A percentile compares a stretch with the other conserved stretches of the same genome.
Conservation (phyloP, 2,113 vertebrate species). For the Ranitomeya variabilis region DNA sequence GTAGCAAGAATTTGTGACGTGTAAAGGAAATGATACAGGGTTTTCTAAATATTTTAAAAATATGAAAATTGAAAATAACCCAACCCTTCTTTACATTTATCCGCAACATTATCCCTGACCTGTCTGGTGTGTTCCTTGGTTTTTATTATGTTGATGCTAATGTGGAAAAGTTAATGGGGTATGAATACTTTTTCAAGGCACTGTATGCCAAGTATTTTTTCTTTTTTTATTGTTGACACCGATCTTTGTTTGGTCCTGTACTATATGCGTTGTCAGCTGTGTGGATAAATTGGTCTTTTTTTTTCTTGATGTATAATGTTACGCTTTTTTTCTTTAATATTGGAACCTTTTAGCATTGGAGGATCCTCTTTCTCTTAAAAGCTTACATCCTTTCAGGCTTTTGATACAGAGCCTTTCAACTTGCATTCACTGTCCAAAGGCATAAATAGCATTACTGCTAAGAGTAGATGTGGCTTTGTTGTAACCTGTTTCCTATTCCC, state of each 20-base stretch:
- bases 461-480: constrained; percentile 44
- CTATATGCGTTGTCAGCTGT: constrained; percentile 13
- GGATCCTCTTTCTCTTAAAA: constrained; percentile 55
- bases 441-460: constrained; percentile 50
- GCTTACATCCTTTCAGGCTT: constrained; percentile 50
- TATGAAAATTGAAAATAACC: no score
- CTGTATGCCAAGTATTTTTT: neutral
- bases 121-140: no score
- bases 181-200: no score
- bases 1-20: no score
- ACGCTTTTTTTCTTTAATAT: constrained; percentile 36
- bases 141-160: no score
- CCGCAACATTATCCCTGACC: no score
- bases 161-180: no score
- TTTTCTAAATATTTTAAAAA: no score
- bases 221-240: neutral
- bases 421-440: constrained; percentile 33
- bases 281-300: constrained; percentile 21
- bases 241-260: constrained; percentile 23
- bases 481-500: constrained; percentile 49
- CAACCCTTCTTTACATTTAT: no score
- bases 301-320: constrained; percentile 41
- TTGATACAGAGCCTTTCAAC: constrained; percentile 42
- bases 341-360: constrained; percentile 7
- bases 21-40: no score